Percentiles rank a stretch among this genome's conserved stretches.
phyloP scores from a whole-genome alignment of 1,140 invertebrate species.

The Drosophila pseudoobscura region DNA sequence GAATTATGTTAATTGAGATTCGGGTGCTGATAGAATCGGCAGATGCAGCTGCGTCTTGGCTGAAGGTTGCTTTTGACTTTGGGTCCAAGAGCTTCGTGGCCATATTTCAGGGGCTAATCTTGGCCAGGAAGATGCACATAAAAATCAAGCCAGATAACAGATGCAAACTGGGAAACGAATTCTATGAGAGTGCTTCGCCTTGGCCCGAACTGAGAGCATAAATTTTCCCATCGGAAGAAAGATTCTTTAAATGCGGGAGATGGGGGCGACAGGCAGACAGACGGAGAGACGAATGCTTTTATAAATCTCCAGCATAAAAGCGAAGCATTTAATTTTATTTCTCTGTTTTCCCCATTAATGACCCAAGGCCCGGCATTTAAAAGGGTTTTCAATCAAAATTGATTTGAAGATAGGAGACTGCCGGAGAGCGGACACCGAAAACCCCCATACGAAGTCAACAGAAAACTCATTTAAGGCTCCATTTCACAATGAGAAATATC shows the following conservation, averaged over 20 bases:
- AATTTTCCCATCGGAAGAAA: conserved; percentile 36
- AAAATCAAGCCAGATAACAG: conserved; percentile 46
- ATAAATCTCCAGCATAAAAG: conserved; percentile 30
- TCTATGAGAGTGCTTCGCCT: conserved; percentile 31
- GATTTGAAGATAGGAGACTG: conserved; percentile 15
- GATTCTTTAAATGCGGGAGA: conserved; percentile 16
- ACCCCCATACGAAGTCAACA: conserved; percentile 62
- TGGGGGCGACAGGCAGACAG: conserved; percentile 5
- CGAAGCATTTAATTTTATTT: conserved; percentile 44
- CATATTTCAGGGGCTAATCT: conserved; percentile 67
- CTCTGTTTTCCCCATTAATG: conserved; percentile 44
- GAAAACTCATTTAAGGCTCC: conserved; percentile 79
- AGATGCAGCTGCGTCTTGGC: conserved; percentile 43
- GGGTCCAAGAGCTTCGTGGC: conserved; percentile 31
- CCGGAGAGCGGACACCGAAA: conserved; percentile 14
- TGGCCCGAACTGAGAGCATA: conserved; percentile 26
- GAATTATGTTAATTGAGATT: conserved; percentile 78
- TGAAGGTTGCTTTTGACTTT: conserved; percentile 17
- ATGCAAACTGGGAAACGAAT: conserved; percentile 46
- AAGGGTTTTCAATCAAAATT: conserved; percentile 68
- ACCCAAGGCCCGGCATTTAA: conserved; percentile 31
- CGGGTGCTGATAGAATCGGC: conserved; percentile 45
- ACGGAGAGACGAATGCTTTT: conserved; percentile 4
- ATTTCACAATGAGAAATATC: conserved; percentile 65
- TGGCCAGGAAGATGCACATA: conserved; percentile 40